Evolutionary conservation across 2,113 vertebrate species (phyloP).

Genomic region (Hippopotamus amphibius): DNA sequence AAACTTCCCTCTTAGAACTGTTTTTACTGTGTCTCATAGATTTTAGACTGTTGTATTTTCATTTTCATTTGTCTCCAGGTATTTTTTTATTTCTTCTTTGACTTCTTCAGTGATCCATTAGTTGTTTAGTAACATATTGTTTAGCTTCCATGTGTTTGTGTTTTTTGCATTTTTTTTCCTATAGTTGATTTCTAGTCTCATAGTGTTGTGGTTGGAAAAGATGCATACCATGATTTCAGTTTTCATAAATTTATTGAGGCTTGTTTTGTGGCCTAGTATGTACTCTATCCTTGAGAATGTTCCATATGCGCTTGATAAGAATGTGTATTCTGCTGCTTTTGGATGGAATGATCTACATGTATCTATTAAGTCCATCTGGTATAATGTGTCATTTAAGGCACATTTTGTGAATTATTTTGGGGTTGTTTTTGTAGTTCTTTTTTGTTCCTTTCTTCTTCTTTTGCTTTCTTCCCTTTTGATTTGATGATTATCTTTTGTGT

Average conservation of each 20-base stretch:
- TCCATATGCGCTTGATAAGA: no score
- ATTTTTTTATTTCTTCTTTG: background rate
- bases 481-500: background rate
- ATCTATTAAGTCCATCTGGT: no score
- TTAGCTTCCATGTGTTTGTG: background rate
- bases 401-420: background rate
- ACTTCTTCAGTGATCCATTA: background rate
- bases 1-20: background rate
- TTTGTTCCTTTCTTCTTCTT: background rate
- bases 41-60: background rate
- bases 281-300: background rate
- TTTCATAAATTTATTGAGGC: background rate
- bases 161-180: background rate
- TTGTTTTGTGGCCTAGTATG: background rate
- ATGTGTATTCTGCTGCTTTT: no score
- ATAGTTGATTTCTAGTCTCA: background rate
- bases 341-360: no score
- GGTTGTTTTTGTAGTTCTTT: background rate
- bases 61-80: background rate
- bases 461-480: background rate
- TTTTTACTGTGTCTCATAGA: background rate
- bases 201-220: background rate
- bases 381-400: background rate
- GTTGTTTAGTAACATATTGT: background rate
- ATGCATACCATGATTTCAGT: background rate